phyloP scores from a whole-genome alignment of 2,888 invertebrate genomes.

The Lamellibrachia columna region DNA sequence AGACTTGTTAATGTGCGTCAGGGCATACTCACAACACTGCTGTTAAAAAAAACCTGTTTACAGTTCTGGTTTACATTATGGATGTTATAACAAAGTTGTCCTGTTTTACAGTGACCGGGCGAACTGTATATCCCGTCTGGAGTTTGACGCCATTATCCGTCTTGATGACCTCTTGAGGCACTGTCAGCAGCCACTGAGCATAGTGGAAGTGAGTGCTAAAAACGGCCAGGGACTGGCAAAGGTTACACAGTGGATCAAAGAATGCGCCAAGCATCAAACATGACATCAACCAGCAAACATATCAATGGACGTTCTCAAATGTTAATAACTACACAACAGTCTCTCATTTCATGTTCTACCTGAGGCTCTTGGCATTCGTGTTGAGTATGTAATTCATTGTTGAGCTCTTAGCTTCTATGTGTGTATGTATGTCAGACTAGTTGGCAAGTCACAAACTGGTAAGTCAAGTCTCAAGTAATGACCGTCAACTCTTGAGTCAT shows the following conservation, averaged over 20 bases:
- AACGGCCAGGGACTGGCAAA: constrained; percentile 53
- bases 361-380: not conserved
- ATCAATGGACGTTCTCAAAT: not conserved
- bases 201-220: constrained; percentile 54
- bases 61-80: not conserved
- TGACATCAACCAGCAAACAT: constrained; percentile 13
- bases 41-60: not conserved
- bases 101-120: constrained; percentile 41
- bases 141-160: constrained; percentile 53
- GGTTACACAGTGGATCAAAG: constrained; percentile 55
- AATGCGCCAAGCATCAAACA: constrained; percentile 32
- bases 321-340: not conserved
- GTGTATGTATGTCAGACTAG: too few species aligned
- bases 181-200: constrained; percentile 46
- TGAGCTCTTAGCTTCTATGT: not conserved
- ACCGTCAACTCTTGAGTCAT: too few species aligned
- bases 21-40: not conserved
- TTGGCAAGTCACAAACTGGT: too few species aligned
- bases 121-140: constrained; percentile 47
- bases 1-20: not conserved
- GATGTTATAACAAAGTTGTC: not conserved
- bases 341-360: not conserved
- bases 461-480: too few species aligned
- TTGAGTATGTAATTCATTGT: not conserved
- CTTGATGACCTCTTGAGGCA: constrained; percentile 48